Percentiles rank a stretch among this genome's conserved stretches.
Conservation (phyloP, 2,888 invertebrate genomes). For the Muschampia plurimacula region DNA sequence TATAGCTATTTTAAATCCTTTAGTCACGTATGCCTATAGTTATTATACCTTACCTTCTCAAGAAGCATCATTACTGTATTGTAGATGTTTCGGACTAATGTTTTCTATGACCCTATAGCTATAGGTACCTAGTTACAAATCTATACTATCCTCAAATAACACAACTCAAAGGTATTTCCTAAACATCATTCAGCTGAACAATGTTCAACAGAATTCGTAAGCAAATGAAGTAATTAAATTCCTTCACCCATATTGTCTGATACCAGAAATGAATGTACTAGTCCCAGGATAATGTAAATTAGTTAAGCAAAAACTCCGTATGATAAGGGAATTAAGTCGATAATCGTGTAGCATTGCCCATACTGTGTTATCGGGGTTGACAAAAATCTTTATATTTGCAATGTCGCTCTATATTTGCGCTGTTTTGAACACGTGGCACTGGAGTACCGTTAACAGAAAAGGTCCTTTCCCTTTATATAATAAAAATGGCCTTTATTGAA, state of each 20-base stretch:
- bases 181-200: conserved; percentile 37
- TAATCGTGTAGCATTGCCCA: conserved; percentile 46
- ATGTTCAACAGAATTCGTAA: conserved; percentile 36
- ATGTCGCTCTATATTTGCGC: conserved; percentile 41
- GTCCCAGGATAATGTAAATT: conserved; percentile 36
- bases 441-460: conserved; percentile 46
- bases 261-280: conserved; percentile 39
- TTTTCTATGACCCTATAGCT: background rate
- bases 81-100: background rate
- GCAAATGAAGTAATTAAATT: conserved; percentile 40
- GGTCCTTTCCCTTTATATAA: background rate
- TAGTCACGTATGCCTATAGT: too few relatives aligned
- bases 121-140: background rate
- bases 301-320: conserved; percentile 25
- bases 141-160: conserved; percentile 5
- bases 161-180: conserved; percentile 33
- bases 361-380: conserved; percentile 39
- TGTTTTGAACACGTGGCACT: conserved; percentile 47
- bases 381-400: conserved; percentile 57
- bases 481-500: too few relatives aligned
- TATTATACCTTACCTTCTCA: too few relatives aligned
- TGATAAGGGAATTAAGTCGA: conserved; percentile 36
- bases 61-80: too few relatives aligned
- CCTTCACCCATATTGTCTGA: conserved; percentile 39
- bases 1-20: too few relatives aligned